Conservation (phyloP, 2,797 vertebrate genomes). For the Epinephelus coioides region DNA sequence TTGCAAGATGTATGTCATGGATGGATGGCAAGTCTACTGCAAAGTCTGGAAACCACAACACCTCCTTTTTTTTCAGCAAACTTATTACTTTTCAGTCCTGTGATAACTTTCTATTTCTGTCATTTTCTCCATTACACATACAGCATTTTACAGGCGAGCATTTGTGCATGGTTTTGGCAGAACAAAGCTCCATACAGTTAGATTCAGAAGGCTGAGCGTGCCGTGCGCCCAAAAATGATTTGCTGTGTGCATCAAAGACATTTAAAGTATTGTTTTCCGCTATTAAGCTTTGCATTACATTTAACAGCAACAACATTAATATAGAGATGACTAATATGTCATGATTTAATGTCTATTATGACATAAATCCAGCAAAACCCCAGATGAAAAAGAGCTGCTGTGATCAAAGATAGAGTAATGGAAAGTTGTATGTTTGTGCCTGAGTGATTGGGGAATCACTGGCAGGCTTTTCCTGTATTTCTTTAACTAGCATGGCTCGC, state of each 20-base stretch:
- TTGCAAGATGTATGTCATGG: constrained; percentile 55
- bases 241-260: constrained; percentile 16
- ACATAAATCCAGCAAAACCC: constrained; percentile 35
- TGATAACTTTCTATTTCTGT: constrained; percentile 66
- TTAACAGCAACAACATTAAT: constrained; percentile 24
- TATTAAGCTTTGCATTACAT: constrained; percentile 41
- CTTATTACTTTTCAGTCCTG: constrained; percentile 57
- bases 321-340: constrained; percentile 2
- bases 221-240: not conserved
- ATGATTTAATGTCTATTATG: constrained; percentile 9
- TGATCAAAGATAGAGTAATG: constrained; percentile 32
- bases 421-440: constrained; percentile 50
- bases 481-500: constrained; percentile 7
- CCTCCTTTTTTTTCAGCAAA: constrained; percentile 25
- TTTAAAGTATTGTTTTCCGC: constrained; percentile 13
- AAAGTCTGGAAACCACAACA: constrained; percentile 65
- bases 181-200: constrained; percentile 49
- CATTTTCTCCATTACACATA: constrained; percentile 64
- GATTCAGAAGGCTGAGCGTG: not conserved
- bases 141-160: constrained; percentile 52
- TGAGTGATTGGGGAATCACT: constrained; percentile 18
- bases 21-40: constrained; percentile 47
- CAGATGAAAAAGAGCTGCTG: constrained; percentile 5
- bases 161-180: constrained; percentile 31
- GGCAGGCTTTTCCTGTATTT: constrained; percentile 15